These are phyloP conservation scores for Elachura formosa DNA, from an alignment of 2,113 vertebrate genomes.

Conservation along the genomic window DNA sequence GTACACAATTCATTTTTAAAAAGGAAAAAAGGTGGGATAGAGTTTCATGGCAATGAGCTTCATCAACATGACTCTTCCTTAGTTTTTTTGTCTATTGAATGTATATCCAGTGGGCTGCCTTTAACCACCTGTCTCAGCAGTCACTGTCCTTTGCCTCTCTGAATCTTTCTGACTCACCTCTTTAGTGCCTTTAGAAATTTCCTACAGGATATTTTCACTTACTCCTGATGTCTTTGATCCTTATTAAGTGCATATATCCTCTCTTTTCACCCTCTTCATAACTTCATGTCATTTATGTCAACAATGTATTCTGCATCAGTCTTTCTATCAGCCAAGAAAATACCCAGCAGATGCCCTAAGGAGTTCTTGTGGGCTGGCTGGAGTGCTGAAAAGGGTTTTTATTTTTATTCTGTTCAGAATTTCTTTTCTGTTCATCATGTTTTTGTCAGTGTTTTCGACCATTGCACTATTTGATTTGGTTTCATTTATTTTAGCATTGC, in stretches of 20 bases:
- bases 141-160: background rate
- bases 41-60: background rate
- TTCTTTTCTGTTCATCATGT: background rate
- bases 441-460: background rate
- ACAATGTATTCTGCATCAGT: background rate
- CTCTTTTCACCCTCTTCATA: background rate
- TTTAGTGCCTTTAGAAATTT: background rate
- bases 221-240: background rate
- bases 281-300: background rate
- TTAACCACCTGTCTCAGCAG: background rate
- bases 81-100: background rate
- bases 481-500: background rate
- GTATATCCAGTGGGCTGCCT: background rate
- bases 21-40: background rate
- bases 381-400: background rate
- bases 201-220: background rate
- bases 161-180: background rate
- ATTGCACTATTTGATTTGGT: background rate
- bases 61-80: background rate
- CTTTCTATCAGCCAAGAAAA: background rate
- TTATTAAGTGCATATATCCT: background rate
- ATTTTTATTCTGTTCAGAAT: background rate
- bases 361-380: background rate
- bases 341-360: background rate
- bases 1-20: conserved; percentile 46